Base-by-base conservation (phyloP, 2,888 invertebrate species). In the Epinotia nisella region DNA sequence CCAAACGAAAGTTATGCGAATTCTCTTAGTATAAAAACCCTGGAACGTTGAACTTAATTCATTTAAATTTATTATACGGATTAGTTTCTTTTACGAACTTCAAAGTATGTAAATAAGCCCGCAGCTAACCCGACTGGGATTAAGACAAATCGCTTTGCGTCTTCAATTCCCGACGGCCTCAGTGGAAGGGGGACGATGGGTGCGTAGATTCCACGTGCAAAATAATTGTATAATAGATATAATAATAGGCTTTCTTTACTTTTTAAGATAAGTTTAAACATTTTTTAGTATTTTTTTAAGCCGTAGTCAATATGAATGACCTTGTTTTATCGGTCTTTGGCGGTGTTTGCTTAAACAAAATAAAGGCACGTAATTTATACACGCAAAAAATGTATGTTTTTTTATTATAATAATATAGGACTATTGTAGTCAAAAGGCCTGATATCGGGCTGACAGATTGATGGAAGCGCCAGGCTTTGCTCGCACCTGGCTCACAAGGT, bases 41-140 rank as follows among this genome's bases (percentile, higher is more conserved):
- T 45, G 15, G 15, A 45, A 15, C 4, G 45, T 45, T 15, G 21
- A 55, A 19, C 11, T 19, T 3, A 61, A 61, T 13, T 41, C 9
- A 19, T 3, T 2, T 15, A 24, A 35, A n/a, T 35, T 35, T 7
- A 24, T 4, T n/a, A 13, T 17, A 64, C 29, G 1, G 51, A 29
- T 55, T 55, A 60, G 53, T 24, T 49, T 66, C 55, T 60, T 65
- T 71, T 45, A 59, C 24, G 13, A 60, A 41, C 55, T 61, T 49
- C 41, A 53, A 66, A 61, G 60, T 71, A 67, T 71, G 66, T 67
- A 71, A 71, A 71, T 71, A 61, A 60, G 61, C 55, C 60, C 41
- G 29, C 45, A 39, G 53, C 66, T 9, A 58, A 64, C 70, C 70
- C 66, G 11, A 29, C 55, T 29, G n/a, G 45, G 55, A 65, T 66